Base-by-base conservation (phyloP, 2,113 vertebrate species). In the Genyomyrus donnyi region DNA sequence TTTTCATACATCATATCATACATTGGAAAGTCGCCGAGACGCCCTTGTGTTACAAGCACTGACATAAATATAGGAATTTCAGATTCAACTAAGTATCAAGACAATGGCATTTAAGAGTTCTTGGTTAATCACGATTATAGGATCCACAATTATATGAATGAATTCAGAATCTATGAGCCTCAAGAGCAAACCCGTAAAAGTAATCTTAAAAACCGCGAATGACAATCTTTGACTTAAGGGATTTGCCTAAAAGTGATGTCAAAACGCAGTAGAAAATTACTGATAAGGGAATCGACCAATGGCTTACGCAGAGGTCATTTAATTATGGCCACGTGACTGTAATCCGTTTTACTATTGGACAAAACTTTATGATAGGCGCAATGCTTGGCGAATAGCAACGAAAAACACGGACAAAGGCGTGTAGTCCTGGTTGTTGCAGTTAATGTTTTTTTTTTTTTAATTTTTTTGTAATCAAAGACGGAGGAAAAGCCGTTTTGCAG, bases 331-430 rank as follows among this genome's bases (percentile, higher is more conserved):
- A 89, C 48, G 90, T 87, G 90, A 89, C 50, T 24, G 1, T 21
- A 53, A 46, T 49, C 56, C n/a, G 88, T 13, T 49, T 52, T 87
- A 7, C 50, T 66, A 89, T 91, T 89, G 90, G 74, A 50, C 15
- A 42, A 31, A 46, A 48, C 19, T 45, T 87, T 56, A 46, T 80
- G 88, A 91, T 87, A 56, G 85, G 58, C 90, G 45, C 31, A 24
- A 17, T 9, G 45, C 49, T 56, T 46, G 39, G n/a, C 84, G 49
- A 89, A 89, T 89, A 58, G 49, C 24, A 27, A 35, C 27, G 48
- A 74, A 77, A 70, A 89, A 87, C 56, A 56, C 56, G 58, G 90
- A 91, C 90, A 91, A 87, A 89, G 83, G 90, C 90, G 85, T 87
- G 84, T 53, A 77, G 85, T 52, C 49, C 35, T 56, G 85, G 9